phyloP scores from a whole-genome alignment of 1,140 invertebrate species.

The Zeugodacus cucurbitae region DNA sequence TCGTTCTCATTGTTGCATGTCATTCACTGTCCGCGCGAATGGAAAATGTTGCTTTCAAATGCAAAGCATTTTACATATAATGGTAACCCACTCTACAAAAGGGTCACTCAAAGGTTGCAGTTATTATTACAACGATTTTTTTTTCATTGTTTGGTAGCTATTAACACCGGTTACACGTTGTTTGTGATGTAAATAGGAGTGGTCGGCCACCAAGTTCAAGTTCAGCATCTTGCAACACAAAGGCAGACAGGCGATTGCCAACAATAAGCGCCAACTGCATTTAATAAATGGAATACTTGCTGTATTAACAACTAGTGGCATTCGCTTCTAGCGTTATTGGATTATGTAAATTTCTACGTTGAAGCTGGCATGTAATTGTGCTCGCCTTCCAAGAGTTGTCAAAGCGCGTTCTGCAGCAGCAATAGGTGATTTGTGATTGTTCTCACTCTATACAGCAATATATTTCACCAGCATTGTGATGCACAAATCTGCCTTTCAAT shows the following conservation, averaged over 20 bases:
- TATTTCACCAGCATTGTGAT: not conserved
- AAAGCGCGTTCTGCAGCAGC: not conserved
- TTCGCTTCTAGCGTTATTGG: not conserved
- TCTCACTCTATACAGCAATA: not conserved
- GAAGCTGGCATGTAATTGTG: not conserved
- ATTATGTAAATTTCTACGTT: not conserved
- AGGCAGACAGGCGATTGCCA: not conserved
- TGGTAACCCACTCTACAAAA: not conserved
- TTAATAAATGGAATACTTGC: not conserved
- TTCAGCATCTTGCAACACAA: constrained; percentile 2
- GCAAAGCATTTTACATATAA: not conserved
- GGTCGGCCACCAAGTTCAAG: constrained; percentile 9
- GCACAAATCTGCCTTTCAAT: not conserved
- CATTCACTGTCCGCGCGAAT: not conserved
- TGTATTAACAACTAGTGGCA: not conserved
- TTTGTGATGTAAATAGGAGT: not conserved
- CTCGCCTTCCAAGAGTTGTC: not conserved
- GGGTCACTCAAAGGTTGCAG: not conserved
- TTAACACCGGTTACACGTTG: not conserved
- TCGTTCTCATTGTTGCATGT: not conserved
- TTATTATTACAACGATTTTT: not conserved
- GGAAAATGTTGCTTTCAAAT: not conserved
- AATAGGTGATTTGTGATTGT: not conserved
- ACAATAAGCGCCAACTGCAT: not conserved
- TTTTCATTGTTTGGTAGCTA: not conserved